Base-by-base conservation (phyloP, 2,113 vertebrate genomes). In the Gallinago undulata region DNA sequence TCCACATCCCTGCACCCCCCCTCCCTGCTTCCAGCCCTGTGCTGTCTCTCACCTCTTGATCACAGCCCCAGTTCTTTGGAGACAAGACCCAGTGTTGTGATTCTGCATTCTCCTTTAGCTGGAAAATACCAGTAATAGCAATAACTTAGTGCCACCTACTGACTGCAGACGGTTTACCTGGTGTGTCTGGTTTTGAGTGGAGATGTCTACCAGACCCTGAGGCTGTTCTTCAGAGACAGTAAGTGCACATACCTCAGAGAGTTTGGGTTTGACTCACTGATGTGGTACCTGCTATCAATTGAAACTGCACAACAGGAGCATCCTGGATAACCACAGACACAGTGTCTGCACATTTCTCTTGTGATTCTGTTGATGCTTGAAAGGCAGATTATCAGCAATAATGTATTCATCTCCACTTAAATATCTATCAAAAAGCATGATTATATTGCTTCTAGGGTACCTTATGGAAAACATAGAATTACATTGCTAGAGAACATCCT, bases 101-200 rank as follows among this genome's bases (percentile, higher is more conserved):
- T 19, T 64, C 37, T 28, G 15, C 30, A 5, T 47, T 68, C 74
- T 24, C 41, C 6, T 13, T 15, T 11, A 62, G 11, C 15, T 70
- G 72, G 13, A 75, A 89, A 59, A 59, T 10, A 31, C 2, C 4
- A 57, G 10, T 13, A 72, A 50, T 1, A 73, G 60, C 17, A 53
- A 16, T 64, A 21, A 87, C 33, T 59, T 57, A 86, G 75, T 88
- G 93, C 87, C 94, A 93, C 45, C 94, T 95, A 78, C 68, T 4
- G 92, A 43, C 83, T 25, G 82, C 60, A 86, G 23, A 4, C 14
- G 43, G 59, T 57, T 57, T 74, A 81, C 24, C 39, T 21, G 17
- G 6, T 33, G 1, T 2, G 6, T 13, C 56, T 37, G 19, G 3
- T 5, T 72, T 73, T 28, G 50, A 35, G 19, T 5, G 68, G 37